These are phyloP conservation scores for Clusia tigrina DNA, from an alignment of 2,888 invertebrate genomes.

Conservation along the genomic window DNA sequence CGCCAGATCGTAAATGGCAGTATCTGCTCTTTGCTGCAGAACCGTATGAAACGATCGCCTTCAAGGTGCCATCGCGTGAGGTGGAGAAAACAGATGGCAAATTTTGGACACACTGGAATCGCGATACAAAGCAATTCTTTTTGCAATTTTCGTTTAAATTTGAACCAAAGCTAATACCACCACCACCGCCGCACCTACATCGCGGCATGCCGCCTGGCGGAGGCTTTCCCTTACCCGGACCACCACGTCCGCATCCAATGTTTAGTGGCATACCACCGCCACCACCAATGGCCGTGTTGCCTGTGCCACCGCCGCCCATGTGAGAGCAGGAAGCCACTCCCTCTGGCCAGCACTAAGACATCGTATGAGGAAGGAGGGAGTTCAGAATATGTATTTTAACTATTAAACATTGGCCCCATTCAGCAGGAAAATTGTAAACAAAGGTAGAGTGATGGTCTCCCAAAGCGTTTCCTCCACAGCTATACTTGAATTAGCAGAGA, in stretches of 20 bases:
- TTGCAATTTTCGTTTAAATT: constrained; percentile 95
- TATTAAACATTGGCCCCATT: no score
- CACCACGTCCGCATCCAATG: constrained; percentile 50
- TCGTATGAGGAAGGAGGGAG: no score
- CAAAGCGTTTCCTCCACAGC: no score
- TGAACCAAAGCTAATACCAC: constrained; percentile 77
- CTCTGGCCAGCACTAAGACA: no score
- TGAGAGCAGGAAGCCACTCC: constrained; percentile 40
- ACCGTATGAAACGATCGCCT: constrained; percentile 99
- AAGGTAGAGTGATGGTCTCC: no score
- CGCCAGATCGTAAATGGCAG: constrained; percentile 99
- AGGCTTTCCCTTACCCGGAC: constrained; percentile 59
- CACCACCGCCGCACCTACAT: constrained; percentile 70
- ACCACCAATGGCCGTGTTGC: constrained; percentile 72
- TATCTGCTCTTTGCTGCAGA: constrained; percentile 98
- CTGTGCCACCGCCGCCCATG: constrained; percentile 73
- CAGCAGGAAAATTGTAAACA: no score
- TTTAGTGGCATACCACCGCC: constrained; percentile 73
- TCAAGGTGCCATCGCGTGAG: constrained; percentile 98
- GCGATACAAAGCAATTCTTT: constrained; percentile 98
- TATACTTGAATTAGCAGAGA: no score
- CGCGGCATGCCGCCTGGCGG: constrained; percentile 56
- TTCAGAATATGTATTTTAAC: no score
- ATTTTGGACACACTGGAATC: constrained; percentile 99
- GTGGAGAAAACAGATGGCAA: constrained; percentile 97